Evolutionary conservation across 1,140 invertebrate genomes (phyloP).

Genomic region (Drosophila nikananu): DNA sequence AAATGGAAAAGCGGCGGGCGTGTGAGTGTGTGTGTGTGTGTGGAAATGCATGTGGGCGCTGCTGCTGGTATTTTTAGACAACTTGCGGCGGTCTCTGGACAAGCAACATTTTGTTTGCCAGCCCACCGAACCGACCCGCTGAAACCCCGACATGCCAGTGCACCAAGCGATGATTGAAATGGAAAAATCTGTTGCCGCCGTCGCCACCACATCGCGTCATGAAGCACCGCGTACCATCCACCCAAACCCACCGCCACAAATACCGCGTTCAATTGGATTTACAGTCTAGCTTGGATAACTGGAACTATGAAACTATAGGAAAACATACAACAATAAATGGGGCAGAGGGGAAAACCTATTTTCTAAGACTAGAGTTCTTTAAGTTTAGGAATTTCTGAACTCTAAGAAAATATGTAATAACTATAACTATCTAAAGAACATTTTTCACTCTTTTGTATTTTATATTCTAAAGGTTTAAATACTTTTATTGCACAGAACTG

Average conservation of each 20-base stretch:
- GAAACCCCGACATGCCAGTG: conserved; percentile 34
- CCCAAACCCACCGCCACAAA: conserved; percentile 18
- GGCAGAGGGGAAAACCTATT: neutral
- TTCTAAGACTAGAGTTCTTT: neutral
- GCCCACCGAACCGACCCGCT: neutral
- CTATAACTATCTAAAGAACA: neutral
- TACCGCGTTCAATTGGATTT: conserved; percentile 42
- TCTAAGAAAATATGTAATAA: no score
- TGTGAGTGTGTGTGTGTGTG: conserved; percentile 1
- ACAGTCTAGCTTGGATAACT: conserved; percentile 26
- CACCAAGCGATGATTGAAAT: conserved; percentile 35
- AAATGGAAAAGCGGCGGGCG: conserved; percentile 2
- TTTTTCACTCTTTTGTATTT: neutral
- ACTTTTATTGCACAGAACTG: neutral
- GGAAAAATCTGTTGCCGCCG: conserved; percentile 32
- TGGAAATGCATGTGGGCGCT: conserved; percentile 48
- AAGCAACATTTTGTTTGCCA: conserved; percentile 48
- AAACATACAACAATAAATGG: neutral
- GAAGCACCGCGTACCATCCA: conserved; percentile 4
- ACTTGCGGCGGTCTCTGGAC: conserved; percentile 34
- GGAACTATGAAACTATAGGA: neutral
- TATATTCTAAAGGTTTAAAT: neutral
- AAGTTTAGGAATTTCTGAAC: neutral
- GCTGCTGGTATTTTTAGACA: conserved; percentile 39
- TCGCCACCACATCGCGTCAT: conserved; percentile 21